A percentile compares a stretch with the other conserved stretches of the same genome.
Evolutionary conservation across 2,797 vertebrate species (phyloP).

Genomic region (Diplodus sargus): DNA sequence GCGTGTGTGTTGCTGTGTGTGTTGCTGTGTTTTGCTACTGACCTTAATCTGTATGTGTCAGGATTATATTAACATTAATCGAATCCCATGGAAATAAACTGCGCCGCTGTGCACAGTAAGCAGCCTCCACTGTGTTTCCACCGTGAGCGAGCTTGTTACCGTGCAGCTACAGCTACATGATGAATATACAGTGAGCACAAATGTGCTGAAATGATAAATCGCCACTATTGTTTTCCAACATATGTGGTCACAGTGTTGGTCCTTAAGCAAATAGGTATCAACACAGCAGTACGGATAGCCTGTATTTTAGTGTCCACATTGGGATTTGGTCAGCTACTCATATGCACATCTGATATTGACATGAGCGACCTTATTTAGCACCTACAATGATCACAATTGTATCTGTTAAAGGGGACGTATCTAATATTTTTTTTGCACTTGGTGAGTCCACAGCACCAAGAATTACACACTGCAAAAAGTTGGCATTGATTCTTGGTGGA

Average conservation of each 20-base stretch:
- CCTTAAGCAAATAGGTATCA: neutral
- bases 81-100: slow-evolving; percentile 34
- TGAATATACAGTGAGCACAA: slow-evolving; percentile 13
- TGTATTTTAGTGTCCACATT: neutral
- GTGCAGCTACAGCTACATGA: neutral
- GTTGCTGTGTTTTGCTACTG: slow-evolving; percentile 3
- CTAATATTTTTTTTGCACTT: no score
- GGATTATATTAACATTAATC: slow-evolving; percentile 43
- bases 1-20: neutral
- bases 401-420: no score
- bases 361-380: no score
- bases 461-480: no score
- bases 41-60: slow-evolving; percentile 22
- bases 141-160: slow-evolving; percentile 9
- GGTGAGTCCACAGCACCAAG: no score
- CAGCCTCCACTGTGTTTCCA: slow-evolving; percentile 3
- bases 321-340: neutral
- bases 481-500: no score
- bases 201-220: neutral
- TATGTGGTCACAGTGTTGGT: slow-evolving; percentile 9
- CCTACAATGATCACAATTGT: no score
- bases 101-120: slow-evolving; percentile 30
- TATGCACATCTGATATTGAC: neutral
- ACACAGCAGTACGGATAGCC: neutral
- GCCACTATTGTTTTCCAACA: neutral